These are phyloP conservation scores for Axea sp. DNA, from an alignment of 2,888 invertebrate genomes.

Conservation along the genomic window DNA sequence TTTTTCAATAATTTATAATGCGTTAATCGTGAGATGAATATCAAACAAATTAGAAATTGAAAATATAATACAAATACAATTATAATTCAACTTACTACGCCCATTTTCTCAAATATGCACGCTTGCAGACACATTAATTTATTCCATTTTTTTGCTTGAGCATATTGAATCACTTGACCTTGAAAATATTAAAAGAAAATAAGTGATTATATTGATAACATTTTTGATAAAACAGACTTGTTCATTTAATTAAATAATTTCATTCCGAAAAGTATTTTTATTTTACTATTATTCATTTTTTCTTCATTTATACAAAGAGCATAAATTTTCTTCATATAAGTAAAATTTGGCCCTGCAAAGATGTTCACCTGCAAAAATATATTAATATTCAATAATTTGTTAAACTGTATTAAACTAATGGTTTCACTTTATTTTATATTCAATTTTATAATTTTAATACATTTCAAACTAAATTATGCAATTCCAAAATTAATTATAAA, in stretches of 20 bases:
- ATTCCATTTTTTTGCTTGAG: not conserved
- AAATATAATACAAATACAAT: too few species aligned
- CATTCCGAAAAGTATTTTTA: too few species aligned
- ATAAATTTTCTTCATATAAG: not conserved
- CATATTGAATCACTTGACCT: not conserved
- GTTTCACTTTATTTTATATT: too few species aligned
- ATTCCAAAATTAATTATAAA: too few species aligned
- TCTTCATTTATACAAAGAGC: not conserved
- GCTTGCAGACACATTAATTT: slow-evolving; percentile 11
- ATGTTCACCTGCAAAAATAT: not conserved
- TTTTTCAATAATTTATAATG: too few species aligned
- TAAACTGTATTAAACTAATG: too few species aligned
- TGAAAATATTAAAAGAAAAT: not conserved
- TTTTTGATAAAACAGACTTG: too few species aligned
- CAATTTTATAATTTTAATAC: too few species aligned
- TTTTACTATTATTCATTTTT: slow-evolving; percentile 5
- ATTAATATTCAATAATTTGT: not conserved
- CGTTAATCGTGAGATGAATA: too few species aligned
- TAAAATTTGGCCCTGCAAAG: not conserved
- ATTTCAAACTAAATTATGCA: too few species aligned
- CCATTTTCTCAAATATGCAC: not conserved
- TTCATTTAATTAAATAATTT: too few species aligned
- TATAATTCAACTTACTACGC: slow-evolving; percentile 8
- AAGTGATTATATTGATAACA: not conserved
- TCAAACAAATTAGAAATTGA: too few species aligned